A percentile compares a stretch with the other conserved stretches of the same genome.
Evolutionary conservation across 37 sponge, comb jelly and placozoan species (phyloP).

Genomic region (Ephydatia muelleri): DNA sequence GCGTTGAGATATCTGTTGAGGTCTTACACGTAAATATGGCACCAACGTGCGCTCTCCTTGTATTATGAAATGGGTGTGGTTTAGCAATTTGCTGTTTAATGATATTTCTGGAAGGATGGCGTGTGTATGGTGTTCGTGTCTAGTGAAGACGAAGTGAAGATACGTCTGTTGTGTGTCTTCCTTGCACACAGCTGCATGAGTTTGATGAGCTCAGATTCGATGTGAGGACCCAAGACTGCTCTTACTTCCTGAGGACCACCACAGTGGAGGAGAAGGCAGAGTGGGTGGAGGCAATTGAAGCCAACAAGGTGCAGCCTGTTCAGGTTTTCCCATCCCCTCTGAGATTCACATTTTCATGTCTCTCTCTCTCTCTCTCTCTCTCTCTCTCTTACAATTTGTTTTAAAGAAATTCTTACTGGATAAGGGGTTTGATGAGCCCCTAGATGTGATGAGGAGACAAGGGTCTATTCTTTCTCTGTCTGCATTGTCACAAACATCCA

Average conservation of each 20-base stretch:
- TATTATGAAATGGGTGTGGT: too few species aligned
- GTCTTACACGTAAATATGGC: too few species aligned
- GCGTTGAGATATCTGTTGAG: too few species aligned
- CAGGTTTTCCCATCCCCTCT: not conserved
- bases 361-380: slow-evolving; percentile 41
- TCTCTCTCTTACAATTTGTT: slow-evolving; percentile 9
- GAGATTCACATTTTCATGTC: not conserved
- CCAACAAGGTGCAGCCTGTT: slow-evolving; percentile 57
- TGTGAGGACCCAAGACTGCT: slow-evolving; percentile 72
- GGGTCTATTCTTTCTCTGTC: slow-evolving; percentile 84
- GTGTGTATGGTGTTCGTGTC: too few species aligned
- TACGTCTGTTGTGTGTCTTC: too few species aligned
- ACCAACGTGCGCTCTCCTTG: too few species aligned
- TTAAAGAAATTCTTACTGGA: slow-evolving; percentile 63
- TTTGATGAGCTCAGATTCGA: slow-evolving; percentile 93
- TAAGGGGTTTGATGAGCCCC: slow-evolving; percentile 43
- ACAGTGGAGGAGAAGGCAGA: slow-evolving; percentile 62
- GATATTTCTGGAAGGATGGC: too few species aligned
- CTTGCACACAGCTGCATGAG: slow-evolving; percentile 70
- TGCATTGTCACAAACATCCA: slow-evolving; percentile 76
- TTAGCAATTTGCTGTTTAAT: too few species aligned
- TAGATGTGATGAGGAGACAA: slow-evolving; percentile 57
- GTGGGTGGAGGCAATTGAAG: slow-evolving; percentile 87
- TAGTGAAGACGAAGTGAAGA: too few species aligned
- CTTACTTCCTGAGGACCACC: slow-evolving; percentile 78